Evolutionary conservation across 2,888 invertebrate genomes (phyloP), one percentile per base, ranked within the genome.

Genomic region (Drosophila seclusa): DNA sequence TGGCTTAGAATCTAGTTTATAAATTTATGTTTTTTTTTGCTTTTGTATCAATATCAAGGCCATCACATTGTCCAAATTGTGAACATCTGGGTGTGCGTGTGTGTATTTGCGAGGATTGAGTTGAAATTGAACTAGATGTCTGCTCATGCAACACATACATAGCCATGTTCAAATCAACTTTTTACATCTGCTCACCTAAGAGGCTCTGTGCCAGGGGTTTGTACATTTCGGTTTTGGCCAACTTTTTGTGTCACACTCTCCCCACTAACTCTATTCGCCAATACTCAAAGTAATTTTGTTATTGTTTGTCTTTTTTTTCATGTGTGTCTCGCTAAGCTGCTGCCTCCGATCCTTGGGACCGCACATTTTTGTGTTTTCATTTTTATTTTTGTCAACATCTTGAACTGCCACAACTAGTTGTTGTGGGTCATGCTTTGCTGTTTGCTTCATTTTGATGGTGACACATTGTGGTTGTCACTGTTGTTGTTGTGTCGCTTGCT

Each of bases 331-430:
- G 50, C 52, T 66, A 63, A 76, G 74, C 79, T 65, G 69, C 61
- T 48, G 38, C 61, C 66, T 66, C 40, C 38, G 68, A 72, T 72
- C 55, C 71, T 48, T 71, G 27, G 24, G 34, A 38, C 49, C 54
- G 62, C n/a, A 71, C 76, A 72, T 71, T 76, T 72, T 29, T 38
- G 27, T 27, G 8, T 18, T 18, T 31, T 54, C 34, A 32, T 27
- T 66, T 52, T 21, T 32, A 32, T 10, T 42, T 66, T 45, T 50
- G 58, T 38, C 53, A 68, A 58, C 68, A 59, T 68, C 70, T 78
- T 62, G n/a, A 64, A 63, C 50, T 80, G 68, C 81, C 84, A 68
- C 78, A 78, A 78, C 69, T 80, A 63, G 42, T 58, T 83, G 79
- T 68, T 59, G 58, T 72, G 63, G 65, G 85, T 72, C 72, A 60